phyloP scores from a whole-genome alignment of 2,888 invertebrate species.

The Thecophora atra region DNA sequence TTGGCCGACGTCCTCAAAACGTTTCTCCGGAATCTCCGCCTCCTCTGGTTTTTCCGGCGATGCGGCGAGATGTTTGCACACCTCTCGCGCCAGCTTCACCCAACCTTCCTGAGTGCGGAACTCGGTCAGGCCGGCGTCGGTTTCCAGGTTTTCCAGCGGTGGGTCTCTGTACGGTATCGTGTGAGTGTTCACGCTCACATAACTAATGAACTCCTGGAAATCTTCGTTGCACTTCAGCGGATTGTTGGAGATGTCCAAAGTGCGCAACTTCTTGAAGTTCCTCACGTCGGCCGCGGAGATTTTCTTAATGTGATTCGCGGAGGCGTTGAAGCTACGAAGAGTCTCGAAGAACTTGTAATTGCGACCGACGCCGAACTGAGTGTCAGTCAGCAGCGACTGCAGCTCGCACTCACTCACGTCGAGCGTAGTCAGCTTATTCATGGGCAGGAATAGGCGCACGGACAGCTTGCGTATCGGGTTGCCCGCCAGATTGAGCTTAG shows the following conservation, averaged over 20 bases:
- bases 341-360: slow-evolving; percentile 67
- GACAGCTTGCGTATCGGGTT: slow-evolving; percentile 77
- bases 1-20: slow-evolving; percentile 52
- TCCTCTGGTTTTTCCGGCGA: slow-evolving; percentile 33
- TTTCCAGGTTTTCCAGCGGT: slow-evolving; percentile 53
- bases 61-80: slow-evolving; percentile 58
- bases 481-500: slow-evolving; percentile 73
- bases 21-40: slow-evolving; percentile 52
- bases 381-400: slow-evolving; percentile 73
- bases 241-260: slow-evolving; percentile 71
- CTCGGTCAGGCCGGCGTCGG: slow-evolving; percentile 48
- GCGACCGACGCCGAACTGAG: slow-evolving; percentile 61
- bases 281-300: slow-evolving; percentile 58
- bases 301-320: slow-evolving; percentile 60
- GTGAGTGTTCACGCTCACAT: slow-evolving; percentile 57
- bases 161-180: slow-evolving; percentile 55
- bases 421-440: slow-evolving; percentile 72
- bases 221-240: slow-evolving; percentile 75
- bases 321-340: slow-evolving; percentile 70
- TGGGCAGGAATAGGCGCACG: slow-evolving; percentile 73
- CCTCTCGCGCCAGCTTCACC: slow-evolving; percentile 59
- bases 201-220: slow-evolving; percentile 73
- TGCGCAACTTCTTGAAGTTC: slow-evolving; percentile 64
- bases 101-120: slow-evolving; percentile 53
- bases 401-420: slow-evolving; percentile 78